Evolutionary conservation across 1,140 invertebrate species (phyloP), one percentile per base, ranked within the genome.

Genomic region (Leguminivora glycinivorella): DNA sequence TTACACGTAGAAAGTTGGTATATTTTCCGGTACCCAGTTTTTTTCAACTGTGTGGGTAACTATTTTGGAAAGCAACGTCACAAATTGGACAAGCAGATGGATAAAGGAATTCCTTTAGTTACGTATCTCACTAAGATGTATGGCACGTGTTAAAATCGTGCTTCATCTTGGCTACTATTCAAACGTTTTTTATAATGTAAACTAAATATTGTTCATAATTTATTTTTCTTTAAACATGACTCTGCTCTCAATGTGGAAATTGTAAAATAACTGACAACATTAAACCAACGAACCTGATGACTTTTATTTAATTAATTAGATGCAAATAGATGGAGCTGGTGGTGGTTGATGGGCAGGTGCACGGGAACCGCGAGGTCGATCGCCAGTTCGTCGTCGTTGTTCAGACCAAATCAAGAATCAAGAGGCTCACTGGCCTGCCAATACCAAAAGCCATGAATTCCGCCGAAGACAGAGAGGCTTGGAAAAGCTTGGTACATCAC

Each of bases 161-260:
- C 56, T 26, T 60, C 56, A 29, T 60, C 24, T 60, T 60, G 56
- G 56, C 56, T 29, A n/a, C 24, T 14, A 29, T 60, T 60, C 56
- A 60, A 60, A 60, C 56, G 56, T 60, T 60, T 60, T 56, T 60
- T 60, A 29, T 60, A 52, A 60, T 60, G 56, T 26, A 26, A 60
- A 60, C 56, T 60, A 60, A 60, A 60, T 60, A 60, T 60, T 60
- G 56, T 60, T 29, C 25, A 29, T 60, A 29, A 60, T 26, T 60
- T 26, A 26, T 29, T 60, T 60, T 60, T 60, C 56, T 52, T 52
- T 52, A 25, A 58, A 58, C 56, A 58, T 58, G 25, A 25, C 25
- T 56, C 12, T 26, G 24, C 25, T 60, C 10, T 24, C 22, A 58
- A 58, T 58, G 22, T 60, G 56, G 14, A 22, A 9, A 52, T 52